These are phyloP conservation scores for Tupaia chinensis DNA, from an alignment of 2,113 vertebrate genomes.

Conservation along the genomic window DNA sequence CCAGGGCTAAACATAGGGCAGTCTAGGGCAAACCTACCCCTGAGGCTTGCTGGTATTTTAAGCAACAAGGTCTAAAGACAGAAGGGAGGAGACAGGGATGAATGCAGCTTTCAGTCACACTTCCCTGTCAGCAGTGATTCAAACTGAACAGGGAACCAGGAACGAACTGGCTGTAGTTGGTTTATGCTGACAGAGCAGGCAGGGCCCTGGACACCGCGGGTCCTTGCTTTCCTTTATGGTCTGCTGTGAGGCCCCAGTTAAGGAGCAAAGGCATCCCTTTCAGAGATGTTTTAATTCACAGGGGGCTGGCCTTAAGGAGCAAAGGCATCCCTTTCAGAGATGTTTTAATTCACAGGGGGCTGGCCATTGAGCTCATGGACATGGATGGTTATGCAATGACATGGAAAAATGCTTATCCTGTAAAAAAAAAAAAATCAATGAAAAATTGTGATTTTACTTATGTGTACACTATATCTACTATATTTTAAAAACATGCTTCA, in stretches of 20 bases:
- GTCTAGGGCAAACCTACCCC: conserved; percentile 28
- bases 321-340: not conserved
- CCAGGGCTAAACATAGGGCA: conserved; percentile 36
- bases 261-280: not conserved
- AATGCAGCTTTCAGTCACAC: conserved; percentile 30
- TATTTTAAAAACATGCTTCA: conserved; percentile 13
- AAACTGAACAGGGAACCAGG: not conserved
- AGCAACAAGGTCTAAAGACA: conserved; percentile 52
- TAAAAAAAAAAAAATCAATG: not conserved
- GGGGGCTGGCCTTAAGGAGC: not conserved
- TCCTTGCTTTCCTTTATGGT: not conserved
- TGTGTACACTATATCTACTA: not conserved
- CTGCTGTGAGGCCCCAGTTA: not conserved
- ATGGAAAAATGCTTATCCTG: not conserved
- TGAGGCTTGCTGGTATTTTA: conserved; percentile 62
- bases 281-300: not conserved
- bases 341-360: not conserved
- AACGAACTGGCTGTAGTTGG: not conserved
- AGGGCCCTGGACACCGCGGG: not conserved
- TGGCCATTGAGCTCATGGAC: not conserved
- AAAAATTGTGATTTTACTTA: not conserved
- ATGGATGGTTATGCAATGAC: not conserved
- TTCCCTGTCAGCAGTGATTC: not conserved
- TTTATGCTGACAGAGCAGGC: not conserved
- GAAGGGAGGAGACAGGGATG: conserved; percentile 41